These are phyloP conservation scores for Rhamnusium bicolor DNA, from an alignment of 2,888 invertebrate genomes.

Conservation along the genomic window DNA sequence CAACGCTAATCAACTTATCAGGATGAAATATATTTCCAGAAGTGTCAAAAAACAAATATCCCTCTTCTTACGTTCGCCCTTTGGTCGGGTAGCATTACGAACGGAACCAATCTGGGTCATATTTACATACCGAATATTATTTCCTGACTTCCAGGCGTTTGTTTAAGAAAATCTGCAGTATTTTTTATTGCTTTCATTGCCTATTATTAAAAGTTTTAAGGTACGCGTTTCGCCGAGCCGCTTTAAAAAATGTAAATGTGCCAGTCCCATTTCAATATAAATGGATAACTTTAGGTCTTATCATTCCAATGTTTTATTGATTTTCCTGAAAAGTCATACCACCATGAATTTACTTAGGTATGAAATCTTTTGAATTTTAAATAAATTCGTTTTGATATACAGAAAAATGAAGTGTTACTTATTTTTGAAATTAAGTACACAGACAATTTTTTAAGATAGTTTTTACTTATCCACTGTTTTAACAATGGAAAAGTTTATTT, in stretches of 20 bases:
- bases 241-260: slow-evolving; percentile 26
- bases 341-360: neutral
- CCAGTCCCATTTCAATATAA: slow-evolving; percentile 15
- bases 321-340: neutral
- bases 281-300: slow-evolving; percentile 22
- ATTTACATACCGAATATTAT: slow-evolving; percentile 14
- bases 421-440: too few relatives aligned
- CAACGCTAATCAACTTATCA: slow-evolving; percentile 1
- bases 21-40: slow-evolving; percentile 12
- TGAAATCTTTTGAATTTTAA: slow-evolving; percentile 1
- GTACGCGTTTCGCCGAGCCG: slow-evolving; percentile 3
- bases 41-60: slow-evolving; percentile 13
- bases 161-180: slow-evolving; percentile 16
- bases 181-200: slow-evolving; percentile 18
- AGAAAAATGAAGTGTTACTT: neutral
- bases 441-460: too few relatives aligned
- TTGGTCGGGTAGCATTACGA: neutral
- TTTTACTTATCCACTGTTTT: too few relatives aligned
- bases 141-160: neutral
- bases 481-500: too few relatives aligned
- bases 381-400: neutral
- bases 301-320: slow-evolving; percentile 6
- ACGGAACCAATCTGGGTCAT: neutral
- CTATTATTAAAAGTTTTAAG: slow-evolving; percentile 26
- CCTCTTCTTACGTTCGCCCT: neutral